Evolutionary conservation across 2,888 invertebrate genomes (phyloP).

Genomic region (Limenitis camilla): DNA sequence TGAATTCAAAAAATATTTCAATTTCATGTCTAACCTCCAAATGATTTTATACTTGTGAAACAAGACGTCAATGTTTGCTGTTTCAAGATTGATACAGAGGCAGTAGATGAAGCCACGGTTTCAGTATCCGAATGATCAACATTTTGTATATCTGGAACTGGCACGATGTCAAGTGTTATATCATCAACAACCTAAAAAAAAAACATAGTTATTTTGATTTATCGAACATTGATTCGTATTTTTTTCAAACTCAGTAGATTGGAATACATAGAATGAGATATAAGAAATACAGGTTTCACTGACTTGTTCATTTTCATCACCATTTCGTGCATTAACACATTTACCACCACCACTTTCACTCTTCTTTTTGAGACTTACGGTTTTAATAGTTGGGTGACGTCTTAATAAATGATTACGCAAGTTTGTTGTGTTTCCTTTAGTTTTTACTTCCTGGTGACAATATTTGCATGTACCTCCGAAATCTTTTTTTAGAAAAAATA

Average conservation of each 20-base stretch:
- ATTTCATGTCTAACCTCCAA: conserved; percentile 17
- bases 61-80: conserved; percentile 22
- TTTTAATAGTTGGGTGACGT: conserved; percentile 5
- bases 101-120: conserved; percentile 23
- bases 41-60: conserved; percentile 23
- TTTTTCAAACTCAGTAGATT: conserved; percentile 8
- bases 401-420: conserved; percentile 1
- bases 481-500: neutral
- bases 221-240: conserved; percentile 20
- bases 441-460: conserved; percentile 17
- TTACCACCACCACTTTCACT: conserved; percentile 25
- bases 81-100: conserved; percentile 22
- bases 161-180: conserved; percentile 1
- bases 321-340: conserved; percentile 25
- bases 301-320: conserved; percentile 17
- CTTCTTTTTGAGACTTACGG: conserved; percentile 23
- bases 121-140: conserved; percentile 22
- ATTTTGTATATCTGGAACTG: conserved; percentile 22
- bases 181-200: neutral
- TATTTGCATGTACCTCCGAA: conserved; percentile 6
- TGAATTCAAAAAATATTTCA: neutral
- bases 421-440: conserved; percentile 20
- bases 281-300: neutral
- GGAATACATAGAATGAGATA: neutral
- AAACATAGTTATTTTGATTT: neutral